phyloP scores from a whole-genome alignment of 1,140 invertebrate genomes.

The Magallana gigas region DNA sequence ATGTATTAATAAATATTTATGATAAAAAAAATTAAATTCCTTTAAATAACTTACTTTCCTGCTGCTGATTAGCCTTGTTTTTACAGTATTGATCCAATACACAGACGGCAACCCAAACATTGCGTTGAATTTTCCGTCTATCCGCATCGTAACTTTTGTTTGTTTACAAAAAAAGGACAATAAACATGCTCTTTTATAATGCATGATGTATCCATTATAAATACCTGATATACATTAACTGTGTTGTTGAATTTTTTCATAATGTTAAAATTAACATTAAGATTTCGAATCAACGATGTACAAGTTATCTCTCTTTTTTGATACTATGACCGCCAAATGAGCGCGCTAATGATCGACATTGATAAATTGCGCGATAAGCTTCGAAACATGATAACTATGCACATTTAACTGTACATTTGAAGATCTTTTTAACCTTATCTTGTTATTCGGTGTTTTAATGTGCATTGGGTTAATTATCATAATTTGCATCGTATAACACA shows the following conservation, averaged over 20 bases:
- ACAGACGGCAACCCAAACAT: background rate
- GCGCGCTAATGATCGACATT: background rate
- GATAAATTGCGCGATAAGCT: background rate
- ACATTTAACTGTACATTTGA: background rate
- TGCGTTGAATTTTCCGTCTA: background rate
- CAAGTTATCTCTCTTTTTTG: background rate
- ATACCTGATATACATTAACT: background rate
- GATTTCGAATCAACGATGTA: conserved; percentile 7
- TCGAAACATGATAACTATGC: background rate
- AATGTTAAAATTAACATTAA: conserved; percentile 22
- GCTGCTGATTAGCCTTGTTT: background rate
- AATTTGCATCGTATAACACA: too few species aligned
- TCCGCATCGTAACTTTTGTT: background rate
- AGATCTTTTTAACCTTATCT: too few species aligned
- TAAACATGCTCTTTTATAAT: background rate
- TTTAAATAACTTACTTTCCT: background rate
- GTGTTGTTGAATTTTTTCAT: background rate
- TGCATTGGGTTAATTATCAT: too few species aligned
- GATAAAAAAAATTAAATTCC: too few species aligned
- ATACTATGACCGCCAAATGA: background rate
- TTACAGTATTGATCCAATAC: background rate
- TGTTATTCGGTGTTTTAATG: too few species aligned
- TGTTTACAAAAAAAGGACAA: background rate
- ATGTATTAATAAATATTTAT: background rate
- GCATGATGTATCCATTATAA: background rate